Conservation (phyloP, 2,797 vertebrate species). For the Poeciliopsis turneri region DNA sequence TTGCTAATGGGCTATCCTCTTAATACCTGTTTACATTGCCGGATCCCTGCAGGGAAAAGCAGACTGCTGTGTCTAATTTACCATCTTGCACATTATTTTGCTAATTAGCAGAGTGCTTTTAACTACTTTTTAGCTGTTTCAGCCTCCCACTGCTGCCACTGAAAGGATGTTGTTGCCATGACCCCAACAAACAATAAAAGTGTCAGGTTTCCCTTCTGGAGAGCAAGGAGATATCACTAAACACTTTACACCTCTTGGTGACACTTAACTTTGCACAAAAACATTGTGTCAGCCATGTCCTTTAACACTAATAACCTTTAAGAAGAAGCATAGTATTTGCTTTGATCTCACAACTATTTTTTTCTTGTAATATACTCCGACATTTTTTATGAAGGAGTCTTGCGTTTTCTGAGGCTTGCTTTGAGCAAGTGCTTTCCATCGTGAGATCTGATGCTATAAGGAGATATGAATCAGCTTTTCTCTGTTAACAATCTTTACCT, state of each 20-base stretch:
- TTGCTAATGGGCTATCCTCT: not conserved
- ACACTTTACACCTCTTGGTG: slow-evolving; percentile 36
- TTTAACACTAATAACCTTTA: not conserved
- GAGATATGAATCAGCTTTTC: slow-evolving; percentile 48
- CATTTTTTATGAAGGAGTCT: slow-evolving; percentile 9
- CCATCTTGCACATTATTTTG: slow-evolving; percentile 35
- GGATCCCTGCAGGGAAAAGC: slow-evolving; percentile 30
- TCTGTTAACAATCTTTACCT: slow-evolving; percentile 73
- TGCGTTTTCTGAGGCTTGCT: slow-evolving; percentile 9
- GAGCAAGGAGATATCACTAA: slow-evolving; percentile 35
- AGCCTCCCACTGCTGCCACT: slow-evolving; percentile 24
- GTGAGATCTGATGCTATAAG: slow-evolving; percentile 40
- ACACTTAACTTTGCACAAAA: not conserved
- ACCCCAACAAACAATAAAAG: slow-evolving; percentile 45
- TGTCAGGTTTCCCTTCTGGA: slow-evolving; percentile 51
- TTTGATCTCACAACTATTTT: slow-evolving; percentile 16
- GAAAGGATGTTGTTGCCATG: slow-evolving; percentile 61
- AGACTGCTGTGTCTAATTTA: slow-evolving; percentile 43
- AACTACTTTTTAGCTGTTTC: slow-evolving; percentile 37
- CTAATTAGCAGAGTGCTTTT: slow-evolving; percentile 57
- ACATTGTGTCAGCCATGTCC: slow-evolving; percentile 1
- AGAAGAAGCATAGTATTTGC: slow-evolving; percentile 10
- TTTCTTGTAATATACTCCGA: not conserved
- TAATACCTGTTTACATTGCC: not conserved
- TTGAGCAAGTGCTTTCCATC: slow-evolving; percentile 26